These are phyloP conservation scores for Teleogryllus oceanicus DNA, from an alignment of 2,888 invertebrate species.

Conservation along the genomic window DNA sequence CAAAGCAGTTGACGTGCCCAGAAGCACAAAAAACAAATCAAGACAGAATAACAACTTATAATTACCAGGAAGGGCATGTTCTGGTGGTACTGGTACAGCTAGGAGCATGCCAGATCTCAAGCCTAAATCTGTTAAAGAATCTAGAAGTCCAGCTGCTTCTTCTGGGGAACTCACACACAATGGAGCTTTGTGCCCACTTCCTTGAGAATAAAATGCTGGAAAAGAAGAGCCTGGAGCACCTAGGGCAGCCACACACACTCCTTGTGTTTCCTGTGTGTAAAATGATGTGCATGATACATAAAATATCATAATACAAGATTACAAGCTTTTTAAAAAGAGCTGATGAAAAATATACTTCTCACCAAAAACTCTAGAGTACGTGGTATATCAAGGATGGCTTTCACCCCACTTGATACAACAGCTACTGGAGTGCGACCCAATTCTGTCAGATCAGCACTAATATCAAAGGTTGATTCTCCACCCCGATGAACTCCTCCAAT, in stretches of 20 bases:
- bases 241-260: constrained; percentile 82
- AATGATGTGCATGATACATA: constrained; percentile 4
- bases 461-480: constrained; percentile 80
- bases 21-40: no score
- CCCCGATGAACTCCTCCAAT: constrained; percentile 93
- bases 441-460: constrained; percentile 92
- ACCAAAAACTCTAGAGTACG: constrained; percentile 92
- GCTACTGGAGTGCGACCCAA: constrained; percentile 81
- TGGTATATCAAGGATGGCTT: constrained; percentile 94
- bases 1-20: no score
- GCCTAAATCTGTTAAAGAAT: constrained; percentile 53
- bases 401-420: constrained; percentile 93
- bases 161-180: constrained; percentile 59
- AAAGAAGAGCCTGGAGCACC: constrained; percentile 65
- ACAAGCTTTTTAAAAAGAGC: background rate
- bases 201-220: constrained; percentile 88
- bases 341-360: constrained; percentile 41
- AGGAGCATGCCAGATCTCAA: constrained; percentile 74
- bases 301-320: constrained; percentile 27
- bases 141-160: constrained; percentile 73
- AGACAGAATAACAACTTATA: no score
- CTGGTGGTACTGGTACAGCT: constrained; percentile 84
- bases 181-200: constrained; percentile 67
- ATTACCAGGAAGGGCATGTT: constrained; percentile 47
- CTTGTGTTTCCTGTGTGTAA: constrained; percentile 78